A percentile compares a stretch with the other conserved stretches of the same genome.
phyloP scores from a whole-genome alignment of 2,888 invertebrate genomes.

The Meteorus colon region DNA sequence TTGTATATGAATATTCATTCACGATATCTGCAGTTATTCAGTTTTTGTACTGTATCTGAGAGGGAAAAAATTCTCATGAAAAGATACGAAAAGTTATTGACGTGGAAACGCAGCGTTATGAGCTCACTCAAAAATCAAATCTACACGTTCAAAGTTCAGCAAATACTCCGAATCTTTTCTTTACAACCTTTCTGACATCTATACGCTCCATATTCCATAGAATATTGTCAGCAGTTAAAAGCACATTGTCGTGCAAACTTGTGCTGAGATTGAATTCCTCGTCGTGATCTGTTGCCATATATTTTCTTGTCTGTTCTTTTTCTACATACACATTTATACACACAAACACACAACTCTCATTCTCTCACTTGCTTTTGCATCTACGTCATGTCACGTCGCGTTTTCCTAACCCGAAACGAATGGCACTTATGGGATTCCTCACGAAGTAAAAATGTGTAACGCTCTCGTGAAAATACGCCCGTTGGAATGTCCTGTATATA shows the following conservation, averaged over 20 bases:
- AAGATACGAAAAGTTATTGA: neutral
- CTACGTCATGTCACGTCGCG: slow-evolving; percentile 42
- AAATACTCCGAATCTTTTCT: neutral
- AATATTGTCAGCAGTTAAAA: slow-evolving; percentile 3
- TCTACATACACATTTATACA: neutral
- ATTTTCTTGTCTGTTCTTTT: neutral
- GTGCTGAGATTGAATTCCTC: slow-evolving; percentile 15
- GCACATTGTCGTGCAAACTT: neutral
- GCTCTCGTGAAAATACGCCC: slow-evolving; percentile 17
- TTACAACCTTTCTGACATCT: neutral
- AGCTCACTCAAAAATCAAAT: neutral
- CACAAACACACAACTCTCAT: neutral
- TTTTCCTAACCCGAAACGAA: slow-evolving; percentile 41
- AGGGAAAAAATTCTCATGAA: neutral
- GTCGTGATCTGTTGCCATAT: neutral
- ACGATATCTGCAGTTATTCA: too few species aligned
- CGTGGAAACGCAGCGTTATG: neutral
- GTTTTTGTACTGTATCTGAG: too few species aligned
- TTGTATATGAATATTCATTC: too few species aligned
- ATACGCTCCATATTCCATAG: neutral
- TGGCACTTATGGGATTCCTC: slow-evolving; percentile 52
- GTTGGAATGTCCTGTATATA: neutral
- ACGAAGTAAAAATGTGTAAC: slow-evolving; percentile 50
- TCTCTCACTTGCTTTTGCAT: slow-evolving; percentile 44
- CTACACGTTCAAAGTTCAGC: neutral